Evolutionary conservation across 2,888 invertebrate genomes (phyloP).

Genomic region (Argyra leucocephala): DNA sequence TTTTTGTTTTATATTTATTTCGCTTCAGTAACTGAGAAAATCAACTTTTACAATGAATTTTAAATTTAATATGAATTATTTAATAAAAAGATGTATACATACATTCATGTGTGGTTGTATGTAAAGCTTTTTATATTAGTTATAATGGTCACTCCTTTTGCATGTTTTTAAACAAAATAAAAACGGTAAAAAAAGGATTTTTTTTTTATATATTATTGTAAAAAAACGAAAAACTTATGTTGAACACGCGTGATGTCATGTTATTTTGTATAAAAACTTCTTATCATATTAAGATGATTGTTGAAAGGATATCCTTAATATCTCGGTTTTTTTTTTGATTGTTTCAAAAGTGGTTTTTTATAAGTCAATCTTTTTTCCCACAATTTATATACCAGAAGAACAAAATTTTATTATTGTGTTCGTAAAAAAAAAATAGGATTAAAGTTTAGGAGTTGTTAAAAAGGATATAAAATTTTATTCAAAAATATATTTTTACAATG

Average conservation of each 20-base stretch:
- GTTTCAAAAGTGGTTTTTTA: neutral
- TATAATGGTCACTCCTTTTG: slow-evolving; percentile 4
- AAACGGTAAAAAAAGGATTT: neutral
- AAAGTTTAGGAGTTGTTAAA: no score
- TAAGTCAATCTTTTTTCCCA: no score
- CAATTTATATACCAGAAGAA: no score
- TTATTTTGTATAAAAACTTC: neutral
- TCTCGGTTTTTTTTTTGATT: neutral
- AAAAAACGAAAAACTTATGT: neutral
- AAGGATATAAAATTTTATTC: no score
- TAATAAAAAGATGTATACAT: no score
- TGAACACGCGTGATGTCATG: slow-evolving; percentile 4
- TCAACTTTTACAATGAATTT: neutral
- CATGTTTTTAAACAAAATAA: neutral
- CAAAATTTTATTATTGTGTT: no score
- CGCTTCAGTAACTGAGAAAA: neutral
- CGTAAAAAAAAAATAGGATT: no score
- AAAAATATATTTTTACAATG: no score
- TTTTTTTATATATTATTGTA: neutral
- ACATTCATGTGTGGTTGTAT: no score
- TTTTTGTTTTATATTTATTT: neutral
- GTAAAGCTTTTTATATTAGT: no score
- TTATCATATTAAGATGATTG: slow-evolving; percentile 1
- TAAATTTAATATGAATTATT: neutral
- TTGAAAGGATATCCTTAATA: slow-evolving; percentile 1